Evolutionary conservation across 2,797 vertebrate genomes (phyloP).

Genomic region (Catamblyrhynchus diadema): DNA sequence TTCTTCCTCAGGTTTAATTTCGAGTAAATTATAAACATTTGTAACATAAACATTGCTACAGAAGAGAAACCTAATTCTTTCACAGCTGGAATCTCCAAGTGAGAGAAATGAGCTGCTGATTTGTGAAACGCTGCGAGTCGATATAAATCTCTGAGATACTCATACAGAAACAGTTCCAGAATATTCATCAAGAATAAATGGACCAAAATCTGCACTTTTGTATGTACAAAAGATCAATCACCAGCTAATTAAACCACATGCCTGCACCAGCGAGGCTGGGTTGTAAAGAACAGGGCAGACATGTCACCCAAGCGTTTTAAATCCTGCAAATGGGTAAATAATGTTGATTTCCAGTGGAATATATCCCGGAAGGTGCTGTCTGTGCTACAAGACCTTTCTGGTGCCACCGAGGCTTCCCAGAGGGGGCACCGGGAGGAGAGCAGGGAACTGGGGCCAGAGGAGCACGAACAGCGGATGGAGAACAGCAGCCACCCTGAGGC

Average conservation of each 20-base stretch:
- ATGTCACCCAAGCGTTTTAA: fast-evolving
- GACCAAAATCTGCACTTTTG: not conserved
- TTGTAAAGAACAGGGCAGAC: not conserved
- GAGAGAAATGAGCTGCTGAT: not conserved
- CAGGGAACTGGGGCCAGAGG: fast-evolving
- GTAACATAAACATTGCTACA: not conserved
- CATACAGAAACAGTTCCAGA: not conserved
- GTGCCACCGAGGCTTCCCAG: not conserved
- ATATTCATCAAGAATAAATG: not conserved
- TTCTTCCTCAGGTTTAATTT: not conserved
- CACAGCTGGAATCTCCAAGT: not conserved
- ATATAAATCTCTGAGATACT: not conserved
- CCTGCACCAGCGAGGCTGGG: too few relatives aligned
- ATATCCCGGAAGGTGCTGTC: not conserved
- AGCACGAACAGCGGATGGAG: fast-evolving
- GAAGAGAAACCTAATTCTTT: not conserved
- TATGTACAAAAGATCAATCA: not conserved
- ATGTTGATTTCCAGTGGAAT: not conserved
- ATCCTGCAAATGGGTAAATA: not conserved
- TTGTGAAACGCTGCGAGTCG: not conserved
- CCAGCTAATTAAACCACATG: not conserved
- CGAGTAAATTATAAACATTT: not conserved
- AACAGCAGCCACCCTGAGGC: not conserved
- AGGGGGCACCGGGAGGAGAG: not conserved
- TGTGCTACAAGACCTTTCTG: not conserved